Base-by-base conservation (phyloP, 2,888 invertebrate species). In the Fragum fragum region DNA sequence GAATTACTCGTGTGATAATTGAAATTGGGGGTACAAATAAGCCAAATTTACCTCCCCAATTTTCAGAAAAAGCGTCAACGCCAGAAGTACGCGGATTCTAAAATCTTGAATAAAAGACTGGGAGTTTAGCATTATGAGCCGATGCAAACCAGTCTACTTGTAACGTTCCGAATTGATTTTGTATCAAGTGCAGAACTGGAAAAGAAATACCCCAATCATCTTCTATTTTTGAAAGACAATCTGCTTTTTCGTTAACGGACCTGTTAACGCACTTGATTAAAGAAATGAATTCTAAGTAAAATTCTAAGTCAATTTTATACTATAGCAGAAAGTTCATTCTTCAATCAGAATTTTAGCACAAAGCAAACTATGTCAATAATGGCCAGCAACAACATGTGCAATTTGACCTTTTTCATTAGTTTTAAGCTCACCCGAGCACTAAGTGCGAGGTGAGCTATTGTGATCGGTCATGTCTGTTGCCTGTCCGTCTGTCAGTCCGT, bases 181-280 rank as follows among this genome's bases (percentile, higher is more conserved):
- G 32, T 39, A 81, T 71, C 47, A 79, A 32, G 3, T 69, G 36
- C 0, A 82, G 26, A 36, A 79, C 6, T 21, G 47, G 14, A 69
- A 28, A 42, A 28, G 79, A 82, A 36, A 82, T 72, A 29, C 82
- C 78, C 84, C 81, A 81, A 68, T 84, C 81, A 76, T 81, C 81
- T 42, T 73, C 53, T 36, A 68, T 69, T 63, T 57, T 80, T 16
- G 74, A 77, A 28, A 71, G 61, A 57, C 71, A 72, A 79, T 78
- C 81, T n/a, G 76, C 75, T 26, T 69, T 83, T 26, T 79, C 83
- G 57, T 79, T 79, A 9, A 61, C 42, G 52, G 76, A 70, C 57
- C 79, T 72, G 21, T 79, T 76, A 68, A 83, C 71, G 76, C 83
- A 83, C 68, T 76, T 76, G 14, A 79, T 73, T 32, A 47, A 55